Conservation (phyloP, 2,797 vertebrate genomes). For the Chrysocyon brachyurus region DNA sequence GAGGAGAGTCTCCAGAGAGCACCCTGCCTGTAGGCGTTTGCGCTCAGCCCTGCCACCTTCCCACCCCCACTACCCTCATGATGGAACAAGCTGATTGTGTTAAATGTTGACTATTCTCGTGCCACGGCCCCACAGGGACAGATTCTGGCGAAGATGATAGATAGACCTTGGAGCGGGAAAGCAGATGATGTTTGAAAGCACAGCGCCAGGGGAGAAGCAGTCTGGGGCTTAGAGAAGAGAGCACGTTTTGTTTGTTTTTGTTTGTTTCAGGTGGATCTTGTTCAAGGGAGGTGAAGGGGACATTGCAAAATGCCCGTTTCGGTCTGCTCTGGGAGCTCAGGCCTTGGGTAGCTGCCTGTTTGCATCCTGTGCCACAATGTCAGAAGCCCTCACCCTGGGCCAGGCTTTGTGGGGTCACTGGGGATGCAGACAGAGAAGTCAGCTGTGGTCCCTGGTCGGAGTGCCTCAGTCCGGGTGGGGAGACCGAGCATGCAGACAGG, state of each 20-base stretch:
- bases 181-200: slow-evolving; percentile 76
- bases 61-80: not conserved
- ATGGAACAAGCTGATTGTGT: slow-evolving; percentile 36
- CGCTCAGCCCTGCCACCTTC: slow-evolving; percentile 18
- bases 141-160: slow-evolving; percentile 75
- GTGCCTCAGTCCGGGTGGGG: not conserved
- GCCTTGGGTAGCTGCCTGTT: not conserved
- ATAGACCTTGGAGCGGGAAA: slow-evolving; percentile 67
- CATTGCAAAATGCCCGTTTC: not conserved
- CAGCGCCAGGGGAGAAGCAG: not conserved
- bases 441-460: not conserved
- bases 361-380: not conserved
- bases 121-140: slow-evolving; percentile 6
- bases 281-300: not conserved
- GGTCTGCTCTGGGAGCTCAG: not conserved
- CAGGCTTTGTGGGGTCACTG: not conserved
- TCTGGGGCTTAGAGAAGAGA: slow-evolving; percentile 54
- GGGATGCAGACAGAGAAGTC: slow-evolving; percentile 18
- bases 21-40: not conserved
- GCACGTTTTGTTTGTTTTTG: slow-evolving; percentile 78
- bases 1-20: not conserved
- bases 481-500: not conserved
- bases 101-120: slow-evolving; percentile 57
- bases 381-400: not conserved
- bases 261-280: slow-evolving; percentile 9